Conservation (phyloP, 2,797 vertebrate genomes). For the Myiothlypis coronata region DNA sequence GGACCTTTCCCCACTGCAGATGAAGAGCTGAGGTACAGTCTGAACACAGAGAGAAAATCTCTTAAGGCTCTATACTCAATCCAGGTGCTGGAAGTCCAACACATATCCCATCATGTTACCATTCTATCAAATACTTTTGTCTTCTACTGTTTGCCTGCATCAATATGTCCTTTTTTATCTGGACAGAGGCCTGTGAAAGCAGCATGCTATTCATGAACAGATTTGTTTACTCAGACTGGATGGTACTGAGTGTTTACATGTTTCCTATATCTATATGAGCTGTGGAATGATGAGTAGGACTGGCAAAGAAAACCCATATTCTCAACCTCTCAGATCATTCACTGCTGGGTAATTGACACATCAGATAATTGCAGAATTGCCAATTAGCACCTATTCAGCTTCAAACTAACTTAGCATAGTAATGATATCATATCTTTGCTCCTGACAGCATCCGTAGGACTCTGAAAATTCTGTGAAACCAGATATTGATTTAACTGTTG, state of each 20-base stretch:
- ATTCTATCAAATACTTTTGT: neutral
- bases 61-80: neutral
- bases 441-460: neutral
- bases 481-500: neutral
- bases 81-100: neutral
- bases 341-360: neutral
- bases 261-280: neutral
- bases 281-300: neutral
- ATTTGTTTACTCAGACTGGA: neutral
- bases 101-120: neutral
- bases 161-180: neutral
- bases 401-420: neutral
- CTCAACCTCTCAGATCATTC: neutral
- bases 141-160: neutral
- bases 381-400: neutral
- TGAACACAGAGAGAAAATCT: neutral
- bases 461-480: neutral
- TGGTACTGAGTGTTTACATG: neutral
- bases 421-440: neutral
- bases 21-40: neutral
- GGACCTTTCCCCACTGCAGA: neutral
- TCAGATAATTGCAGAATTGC: neutral
- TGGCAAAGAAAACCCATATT: neutral
- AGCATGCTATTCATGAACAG: neutral
- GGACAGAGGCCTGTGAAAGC: neutral